phyloP scores from a whole-genome alignment of 2,797 vertebrate species.

The Lepus oiostolus region DNA sequence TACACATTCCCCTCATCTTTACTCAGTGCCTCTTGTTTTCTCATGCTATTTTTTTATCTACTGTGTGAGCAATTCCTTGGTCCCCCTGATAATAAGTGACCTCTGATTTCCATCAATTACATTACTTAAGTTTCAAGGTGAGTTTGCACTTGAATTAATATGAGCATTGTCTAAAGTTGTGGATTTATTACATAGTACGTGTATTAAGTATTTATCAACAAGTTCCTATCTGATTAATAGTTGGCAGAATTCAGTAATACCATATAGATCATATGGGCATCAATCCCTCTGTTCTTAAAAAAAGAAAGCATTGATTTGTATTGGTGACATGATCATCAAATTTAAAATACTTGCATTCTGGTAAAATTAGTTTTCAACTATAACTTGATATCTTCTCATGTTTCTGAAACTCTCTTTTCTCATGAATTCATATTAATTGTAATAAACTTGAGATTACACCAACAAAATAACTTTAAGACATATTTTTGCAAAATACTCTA shows the following conservation, averaged over 20 bases:
- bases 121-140: neutral
- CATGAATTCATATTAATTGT: neutral
- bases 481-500: neutral
- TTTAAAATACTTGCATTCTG: neutral
- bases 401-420: neutral
- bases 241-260: neutral
- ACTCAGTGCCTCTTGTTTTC: neutral
- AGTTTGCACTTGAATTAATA: neutral
- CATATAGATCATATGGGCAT: neutral
- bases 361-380: neutral
- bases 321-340: neutral
- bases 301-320: neutral
- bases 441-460: neutral
- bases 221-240: neutral
- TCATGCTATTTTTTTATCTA: neutral
- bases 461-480: neutral
- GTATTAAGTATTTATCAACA: neutral
- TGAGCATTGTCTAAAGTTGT: neutral
- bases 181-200: neutral
- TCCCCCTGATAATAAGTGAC: neutral
- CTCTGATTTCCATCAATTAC: neutral
- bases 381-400: neutral
- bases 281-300: neutral
- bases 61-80: neutral
- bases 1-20: neutral